Base-by-base conservation (phyloP, 2,797 vertebrate species). In the Schizopygopsis pylzovi region DNA sequence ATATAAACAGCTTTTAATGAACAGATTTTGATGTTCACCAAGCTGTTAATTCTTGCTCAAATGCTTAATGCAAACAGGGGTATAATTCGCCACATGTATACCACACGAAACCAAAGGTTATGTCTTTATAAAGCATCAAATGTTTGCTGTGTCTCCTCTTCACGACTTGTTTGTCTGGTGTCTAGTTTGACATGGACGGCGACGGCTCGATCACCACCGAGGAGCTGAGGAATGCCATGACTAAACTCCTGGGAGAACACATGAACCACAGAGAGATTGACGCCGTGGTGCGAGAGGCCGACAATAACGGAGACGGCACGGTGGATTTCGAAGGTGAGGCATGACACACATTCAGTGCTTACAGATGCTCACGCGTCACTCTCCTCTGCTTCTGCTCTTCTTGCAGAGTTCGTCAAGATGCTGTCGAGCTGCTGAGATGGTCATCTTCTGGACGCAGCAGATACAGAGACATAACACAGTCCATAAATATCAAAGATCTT, bases 151-250 rank as follows among this genome's bases (percentile, higher is more conserved):
- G 28, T 28, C 28, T 28, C 28, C 28, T 28, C 28, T 28, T 28
- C 28, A 28, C 28, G 28, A 28, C 28, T 28, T 28, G 28, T 28
- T 28, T 28, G 4, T 82, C 49, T 8, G 8, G 13, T 41, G 39
- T 52, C 56, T 81, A 99, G 98, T 99, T 99, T 71, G 98, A 99
- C 91, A 95, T 96, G 90, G 99, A 99, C 0, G 98, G 98, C 6
- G 98, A 99, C 4, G 98, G 98, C n/a, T 96, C 97, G 92, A 99
- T 99, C 92, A 99, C 98, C 5, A 98, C 97, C 54, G 96, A 96
- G 56, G 98, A 99, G 92, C 92, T 99, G 65, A 94, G 98, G 18
- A 93, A 92, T 67, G 98, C 98, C 82, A 99, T 99, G 98, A 97
- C 90, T 79, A 99, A 99, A 91, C 94, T 99, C 83, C 94, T 99